A percentile compares a stretch with the other conserved stretches of the same genome.
phyloP scores from a whole-genome alignment of 1,140 invertebrate genomes.

The Carcinoscorpius rotundicauda region DNA sequence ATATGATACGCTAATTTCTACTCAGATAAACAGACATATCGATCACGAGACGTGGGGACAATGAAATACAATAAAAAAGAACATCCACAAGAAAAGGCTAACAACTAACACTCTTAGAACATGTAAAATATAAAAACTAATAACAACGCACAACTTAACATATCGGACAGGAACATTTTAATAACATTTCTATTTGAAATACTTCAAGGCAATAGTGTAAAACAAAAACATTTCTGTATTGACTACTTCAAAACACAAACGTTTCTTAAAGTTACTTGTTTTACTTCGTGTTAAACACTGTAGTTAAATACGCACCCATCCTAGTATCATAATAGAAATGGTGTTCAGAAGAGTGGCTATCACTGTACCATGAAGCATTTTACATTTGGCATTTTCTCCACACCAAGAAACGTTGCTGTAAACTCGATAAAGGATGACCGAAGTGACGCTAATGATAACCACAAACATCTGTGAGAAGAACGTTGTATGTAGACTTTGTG shows the following conservation, averaged over 20 bases:
- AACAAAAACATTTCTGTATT: background rate
- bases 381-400: conserved; percentile 15
- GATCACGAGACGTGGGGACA: too few species aligned
- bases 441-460: conserved; percentile 24
- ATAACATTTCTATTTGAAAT: too few species aligned
- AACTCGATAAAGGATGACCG: conserved; percentile 30
- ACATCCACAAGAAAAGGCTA: conserved; percentile 8
- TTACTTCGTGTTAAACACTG: too few species aligned
- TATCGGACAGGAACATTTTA: too few species aligned
- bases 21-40: too few species aligned
- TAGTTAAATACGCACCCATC: conserved; percentile 17
- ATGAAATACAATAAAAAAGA: background rate
- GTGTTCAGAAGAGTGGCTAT: conserved; percentile 34
- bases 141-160: too few species aligned
- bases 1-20: too few species aligned
- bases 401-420: conserved; percentile 33
- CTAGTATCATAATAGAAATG: conserved; percentile 34
- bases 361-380: conserved; percentile 30
- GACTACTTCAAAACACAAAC: background rate
- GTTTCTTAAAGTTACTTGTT: background rate
- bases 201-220: too few species aligned
- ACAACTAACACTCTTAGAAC: background rate
- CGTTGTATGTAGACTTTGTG: background rate
- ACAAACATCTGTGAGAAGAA: conserved; percentile 22
- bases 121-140: background rate